A percentile compares a stretch with the other conserved stretches of the same genome.
These are phyloP conservation scores for Labroides dimidiatus DNA, from an alignment of 2,797 vertebrate species.

Conservation along the genomic window DNA sequence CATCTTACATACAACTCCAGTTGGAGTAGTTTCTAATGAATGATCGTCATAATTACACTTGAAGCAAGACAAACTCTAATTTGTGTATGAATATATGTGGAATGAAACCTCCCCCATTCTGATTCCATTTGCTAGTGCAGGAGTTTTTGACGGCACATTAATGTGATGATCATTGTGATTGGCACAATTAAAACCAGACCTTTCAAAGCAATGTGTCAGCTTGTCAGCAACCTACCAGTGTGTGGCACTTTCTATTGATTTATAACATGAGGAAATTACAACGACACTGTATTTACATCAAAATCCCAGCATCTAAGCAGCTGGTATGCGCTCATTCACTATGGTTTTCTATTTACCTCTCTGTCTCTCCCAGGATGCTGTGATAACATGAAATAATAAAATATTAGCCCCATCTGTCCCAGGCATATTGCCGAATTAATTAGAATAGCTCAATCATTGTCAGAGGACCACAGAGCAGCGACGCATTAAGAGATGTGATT, in stretches of 20 bases:
- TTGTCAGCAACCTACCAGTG: not conserved
- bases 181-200: constrained; percentile 2
- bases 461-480: constrained; percentile 32
- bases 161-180: constrained; percentile 30
- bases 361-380: constrained; percentile 34
- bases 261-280: constrained; percentile 6
- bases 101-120: constrained; percentile 5
- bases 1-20: constrained; percentile 9
- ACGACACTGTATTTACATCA: constrained; percentile 17
- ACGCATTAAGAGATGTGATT: constrained; percentile 29
- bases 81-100: constrained; percentile 20
- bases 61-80: constrained; percentile 8
- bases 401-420: constrained; percentile 63
- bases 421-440: constrained; percentile 52
- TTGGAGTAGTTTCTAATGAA: constrained; percentile 8
- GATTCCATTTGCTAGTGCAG: constrained; percentile 22
- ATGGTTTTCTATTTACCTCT: constrained; percentile 25
- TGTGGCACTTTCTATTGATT: constrained; percentile 14
- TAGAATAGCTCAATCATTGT: constrained; percentile 57
- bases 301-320: constrained; percentile 18
- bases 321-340: constrained; percentile 18
- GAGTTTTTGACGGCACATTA: constrained; percentile 26
- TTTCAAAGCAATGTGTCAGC: constrained; percentile 19
- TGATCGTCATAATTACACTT: constrained; percentile 21
- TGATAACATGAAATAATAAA: constrained; percentile 58